Percentiles rank a stretch among this genome's conserved stretches.
These are phyloP conservation scores for Aphelenchoides fujianensis DNA, from an alignment of 1,140 invertebrate genomes.

Conservation along the genomic window DNA sequence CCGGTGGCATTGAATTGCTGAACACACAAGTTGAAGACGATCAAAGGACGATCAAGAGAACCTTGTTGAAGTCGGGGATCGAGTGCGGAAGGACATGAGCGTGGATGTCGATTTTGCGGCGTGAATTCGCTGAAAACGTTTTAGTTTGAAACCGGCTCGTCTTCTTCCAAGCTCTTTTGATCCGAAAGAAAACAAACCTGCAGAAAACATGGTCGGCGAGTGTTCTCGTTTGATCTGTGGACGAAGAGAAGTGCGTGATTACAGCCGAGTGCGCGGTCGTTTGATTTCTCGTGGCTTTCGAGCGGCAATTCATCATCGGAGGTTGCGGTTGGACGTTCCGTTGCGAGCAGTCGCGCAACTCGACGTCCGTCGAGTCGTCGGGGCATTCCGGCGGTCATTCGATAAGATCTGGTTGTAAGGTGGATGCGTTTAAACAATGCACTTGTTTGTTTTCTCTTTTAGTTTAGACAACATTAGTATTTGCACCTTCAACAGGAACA, in stretches of 20 bases:
- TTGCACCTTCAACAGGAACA: too few relatives aligned
- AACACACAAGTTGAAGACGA: conserved; percentile 30
- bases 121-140: neutral
- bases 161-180: neutral
- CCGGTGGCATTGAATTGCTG: conserved; percentile 69
- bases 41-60: conserved; percentile 41
- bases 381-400: too few relatives aligned
- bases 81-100: conserved; percentile 67
- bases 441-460: too few relatives aligned
- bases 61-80: conserved; percentile 68
- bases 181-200: conserved; percentile 1
- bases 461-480: too few relatives aligned
- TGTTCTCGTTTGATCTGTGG: conserved; percentile 1
- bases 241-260: neutral
- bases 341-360: too few relatives aligned
- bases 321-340: too few relatives aligned
- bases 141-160: neutral
- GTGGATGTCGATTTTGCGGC: conserved; percentile 68
- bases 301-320: neutral
- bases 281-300: too few relatives aligned
- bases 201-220: conserved; percentile 4
- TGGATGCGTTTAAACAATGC: too few relatives aligned
- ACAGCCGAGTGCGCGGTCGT: too few relatives aligned
- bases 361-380: neutral
- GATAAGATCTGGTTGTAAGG: too few relatives aligned